A percentile compares a stretch with the other conserved stretches of the same genome.
These are phyloP conservation scores for Myotis daubentonii DNA, from an alignment of 2,797 vertebrate species.

Conservation along the genomic window DNA sequence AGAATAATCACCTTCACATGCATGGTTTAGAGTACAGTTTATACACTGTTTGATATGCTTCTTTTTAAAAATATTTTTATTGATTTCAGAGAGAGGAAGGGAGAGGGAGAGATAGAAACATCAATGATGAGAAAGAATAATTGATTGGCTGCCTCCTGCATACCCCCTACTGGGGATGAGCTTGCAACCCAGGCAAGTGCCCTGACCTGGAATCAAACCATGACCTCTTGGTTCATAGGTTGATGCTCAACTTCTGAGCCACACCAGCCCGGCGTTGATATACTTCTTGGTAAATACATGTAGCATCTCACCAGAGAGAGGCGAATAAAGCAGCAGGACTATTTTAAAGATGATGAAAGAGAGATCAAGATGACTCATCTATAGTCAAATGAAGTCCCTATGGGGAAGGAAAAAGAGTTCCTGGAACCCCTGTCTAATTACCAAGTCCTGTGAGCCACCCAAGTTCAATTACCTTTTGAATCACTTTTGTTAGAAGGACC, in stretches of 20 bases:
- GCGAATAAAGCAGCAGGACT: not conserved
- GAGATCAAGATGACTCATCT: constrained; percentile 53
- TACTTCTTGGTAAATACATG: constrained; percentile 12
- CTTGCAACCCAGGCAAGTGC: too few species aligned
- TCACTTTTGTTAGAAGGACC: constrained; percentile 4
- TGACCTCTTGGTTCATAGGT: too few species aligned
- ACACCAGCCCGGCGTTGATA: too few species aligned
- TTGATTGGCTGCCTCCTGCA: too few species aligned
- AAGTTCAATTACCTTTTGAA: constrained; percentile 55
- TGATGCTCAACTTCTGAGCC: too few species aligned
- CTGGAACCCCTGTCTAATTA: constrained; percentile 53
- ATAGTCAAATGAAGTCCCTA: not conserved
- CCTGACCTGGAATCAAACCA: too few species aligned
- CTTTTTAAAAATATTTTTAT: not conserved
- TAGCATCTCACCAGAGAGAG: constrained; percentile 13
- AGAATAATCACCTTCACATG: constrained; percentile 49
- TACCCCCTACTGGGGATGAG: too few species aligned
- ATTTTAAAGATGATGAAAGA: constrained; percentile 58
- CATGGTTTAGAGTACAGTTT: constrained; percentile 11
- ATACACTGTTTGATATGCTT: constrained; percentile 43
- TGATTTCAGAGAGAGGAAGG: too few species aligned
- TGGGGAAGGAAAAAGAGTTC: not conserved
- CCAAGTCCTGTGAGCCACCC: constrained; percentile 30
- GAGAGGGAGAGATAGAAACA: too few species aligned
- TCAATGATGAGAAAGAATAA: too few species aligned